phyloP scores from a whole-genome alignment of 2,888 invertebrate species.

The Napeogenes sylphis region DNA sequence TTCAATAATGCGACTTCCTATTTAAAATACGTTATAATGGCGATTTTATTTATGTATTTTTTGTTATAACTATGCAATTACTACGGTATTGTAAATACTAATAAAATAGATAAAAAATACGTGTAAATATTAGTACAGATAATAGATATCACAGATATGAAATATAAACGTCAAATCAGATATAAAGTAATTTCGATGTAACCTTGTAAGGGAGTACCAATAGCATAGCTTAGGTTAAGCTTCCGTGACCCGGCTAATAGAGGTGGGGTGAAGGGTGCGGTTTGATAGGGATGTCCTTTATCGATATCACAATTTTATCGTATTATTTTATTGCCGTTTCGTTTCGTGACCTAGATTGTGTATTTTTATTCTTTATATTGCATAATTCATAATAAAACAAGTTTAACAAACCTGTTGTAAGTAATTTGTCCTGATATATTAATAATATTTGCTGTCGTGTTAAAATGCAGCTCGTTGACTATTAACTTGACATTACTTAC shows the following conservation, averaged over 20 bases:
- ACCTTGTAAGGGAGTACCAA: slow-evolving; percentile 38
- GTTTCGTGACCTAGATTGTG: not conserved
- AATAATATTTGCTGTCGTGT: slow-evolving; percentile 19
- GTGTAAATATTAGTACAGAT: not conserved
- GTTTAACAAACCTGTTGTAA: slow-evolving; percentile 23
- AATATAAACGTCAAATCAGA: slow-evolving; percentile 11
- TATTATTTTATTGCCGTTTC: too few species aligned
- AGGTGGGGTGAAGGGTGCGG: slow-evolving; percentile 49
- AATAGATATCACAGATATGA: not conserved
- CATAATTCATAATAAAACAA: slow-evolving; percentile 6
- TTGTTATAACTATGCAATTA: not conserved
- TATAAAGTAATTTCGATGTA: slow-evolving; percentile 25
- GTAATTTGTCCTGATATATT: slow-evolving; percentile 24
- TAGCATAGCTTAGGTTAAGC: slow-evolving; percentile 55
- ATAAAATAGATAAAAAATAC: too few species aligned
- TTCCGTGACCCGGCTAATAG: slow-evolving; percentile 67
- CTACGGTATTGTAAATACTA: too few species aligned
- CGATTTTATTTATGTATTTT: slow-evolving; percentile 1
- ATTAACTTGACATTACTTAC: slow-evolving; percentile 12
- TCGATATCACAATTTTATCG: slow-evolving; percentile 11
- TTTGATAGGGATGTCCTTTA: slow-evolving; percentile 36
- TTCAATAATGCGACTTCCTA: not conserved
- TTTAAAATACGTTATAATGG: not conserved
- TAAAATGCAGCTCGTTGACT: slow-evolving; percentile 21
- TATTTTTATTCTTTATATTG: not conserved